Conservation (phyloP, 2,797 vertebrate species). For the Gymnoscopelus braueri region DNA sequence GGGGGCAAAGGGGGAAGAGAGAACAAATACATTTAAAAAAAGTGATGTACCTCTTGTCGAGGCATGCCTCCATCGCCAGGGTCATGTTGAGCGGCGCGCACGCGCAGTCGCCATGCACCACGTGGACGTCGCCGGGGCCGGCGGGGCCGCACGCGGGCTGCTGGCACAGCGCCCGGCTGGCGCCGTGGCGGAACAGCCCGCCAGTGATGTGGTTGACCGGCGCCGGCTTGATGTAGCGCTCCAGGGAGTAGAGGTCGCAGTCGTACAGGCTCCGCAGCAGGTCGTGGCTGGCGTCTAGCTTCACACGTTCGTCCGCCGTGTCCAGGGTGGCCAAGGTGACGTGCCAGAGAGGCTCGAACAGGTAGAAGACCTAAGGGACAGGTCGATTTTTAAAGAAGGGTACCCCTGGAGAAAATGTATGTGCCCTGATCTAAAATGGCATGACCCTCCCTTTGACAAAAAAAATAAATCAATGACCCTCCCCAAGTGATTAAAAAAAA, state of each 20-base stretch:
- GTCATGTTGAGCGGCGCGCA: slow-evolving; percentile 69
- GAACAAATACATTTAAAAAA: too few species aligned
- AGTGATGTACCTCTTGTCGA: slow-evolving; percentile 68
- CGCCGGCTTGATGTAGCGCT: slow-evolving; percentile 93
- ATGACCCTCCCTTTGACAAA: too few species aligned
- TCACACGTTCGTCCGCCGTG: slow-evolving; percentile 87
- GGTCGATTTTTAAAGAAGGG: too few species aligned
- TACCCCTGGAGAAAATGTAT: too few species aligned
- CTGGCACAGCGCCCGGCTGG: slow-evolving; percentile 53
- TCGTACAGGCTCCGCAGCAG: too few species aligned
- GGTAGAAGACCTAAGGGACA: slow-evolving; percentile 87
- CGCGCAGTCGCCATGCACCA: slow-evolving; percentile 91
- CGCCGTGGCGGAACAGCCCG: slow-evolving; percentile 90
- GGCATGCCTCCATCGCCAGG: slow-evolving; percentile 87
- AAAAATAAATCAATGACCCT: too few species aligned
- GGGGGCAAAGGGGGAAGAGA: too few species aligned
- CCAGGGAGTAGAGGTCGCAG: slow-evolving; percentile 60
- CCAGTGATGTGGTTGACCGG: slow-evolving; percentile 91
- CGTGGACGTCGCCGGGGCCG: slow-evolving; percentile 75
- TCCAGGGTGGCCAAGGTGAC: slow-evolving; percentile 91
- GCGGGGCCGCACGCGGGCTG: slow-evolving; percentile 87
- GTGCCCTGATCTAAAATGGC: too few species aligned
- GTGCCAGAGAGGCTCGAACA: slow-evolving; percentile 96
- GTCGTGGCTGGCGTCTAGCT: slow-evolving; percentile 80
- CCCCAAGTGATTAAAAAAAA: too few species aligned